Base-by-base conservation (phyloP, 2,888 invertebrate genomes). In the Apotomis betuletana region DNA sequence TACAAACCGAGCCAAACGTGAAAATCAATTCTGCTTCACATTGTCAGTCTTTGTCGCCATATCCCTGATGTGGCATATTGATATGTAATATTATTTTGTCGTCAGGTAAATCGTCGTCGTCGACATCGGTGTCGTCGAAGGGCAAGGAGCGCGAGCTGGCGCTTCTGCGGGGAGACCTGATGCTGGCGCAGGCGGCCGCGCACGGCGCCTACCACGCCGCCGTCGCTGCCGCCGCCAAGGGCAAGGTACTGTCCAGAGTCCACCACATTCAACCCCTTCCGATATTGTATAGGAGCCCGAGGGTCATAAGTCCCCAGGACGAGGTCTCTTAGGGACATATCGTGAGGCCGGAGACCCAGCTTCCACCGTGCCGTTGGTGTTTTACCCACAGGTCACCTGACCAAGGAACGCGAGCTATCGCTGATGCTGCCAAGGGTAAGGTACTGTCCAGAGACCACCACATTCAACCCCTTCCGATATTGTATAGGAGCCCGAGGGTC, bases 201-300 rank as follows among this genome's bases (percentile, higher is more conserved):
- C 92, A 94, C 76, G 93, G 93, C 36, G 92, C 93, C 0, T 92
- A 93, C 82, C 93, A 94, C 75, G 93, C 94, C 1, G 93, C 93
- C 1, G 90, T 92, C 8, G 89, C 90, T 0, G 90, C 91, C 0
- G 90, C 92, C 0, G 88, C 90, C 46, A 92, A 92, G 85, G 90
- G 90, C 57, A 93, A 92, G 90, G 92, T 91, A 49, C 49, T 3
- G 8, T 41, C 27, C 0, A 1, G 6, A 1, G 41, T 5, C 5
- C 41, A 6, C 41, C 6, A 27, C 54, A 54, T 8, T 6, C 44
- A 15, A 15, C 46, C 8, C 0, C 46, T 9, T 9, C 46, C 0
- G 3, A 0, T 10, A 9, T 75, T 46, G 27, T 9, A 15, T 15
- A 1, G 15, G 15, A 15, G 15, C 15, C 15, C 15, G 15, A 15